These are phyloP conservation scores for Tethya wilhelma DNA, from an alignment of 37 sponge, comb jelly and placozoan genomes.

Conservation along the genomic window DNA sequence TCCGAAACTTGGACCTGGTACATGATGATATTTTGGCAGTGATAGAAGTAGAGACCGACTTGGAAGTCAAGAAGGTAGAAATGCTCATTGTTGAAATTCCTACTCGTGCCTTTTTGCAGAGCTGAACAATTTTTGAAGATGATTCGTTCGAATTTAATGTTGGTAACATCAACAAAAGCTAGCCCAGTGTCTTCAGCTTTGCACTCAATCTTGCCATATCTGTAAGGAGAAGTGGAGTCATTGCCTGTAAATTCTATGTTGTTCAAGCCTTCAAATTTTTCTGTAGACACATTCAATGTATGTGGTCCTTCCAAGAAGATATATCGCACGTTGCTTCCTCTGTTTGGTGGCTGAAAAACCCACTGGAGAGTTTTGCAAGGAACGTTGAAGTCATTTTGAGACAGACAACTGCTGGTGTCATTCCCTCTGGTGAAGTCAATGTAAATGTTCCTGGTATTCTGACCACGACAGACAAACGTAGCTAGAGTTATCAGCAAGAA, in stretches of 20 bases:
- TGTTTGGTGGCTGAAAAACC: slow-evolving; percentile 9
- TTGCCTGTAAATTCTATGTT: slow-evolving; percentile 33
- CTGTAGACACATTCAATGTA: not conserved
- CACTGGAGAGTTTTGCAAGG: slow-evolving; percentile 14
- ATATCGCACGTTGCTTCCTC: not conserved
- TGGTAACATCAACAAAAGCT: slow-evolving; percentile 20
- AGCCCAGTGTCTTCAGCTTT: slow-evolving; percentile 35
- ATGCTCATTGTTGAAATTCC: not conserved
- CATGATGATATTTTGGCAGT: slow-evolving; percentile 25
- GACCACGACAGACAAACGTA: too few species aligned
- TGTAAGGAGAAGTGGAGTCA: not conserved
- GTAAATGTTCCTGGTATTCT: too few species aligned
- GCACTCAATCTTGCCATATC: slow-evolving; percentile 4
- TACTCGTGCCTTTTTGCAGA: slow-evolving; percentile 30
- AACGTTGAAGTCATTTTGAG: not conserved
- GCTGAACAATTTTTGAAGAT: slow-evolving; percentile 32
- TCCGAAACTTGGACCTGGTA: not conserved
- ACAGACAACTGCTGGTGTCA: not conserved
- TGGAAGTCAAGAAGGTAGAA: not conserved
- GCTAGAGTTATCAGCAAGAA: too few species aligned
- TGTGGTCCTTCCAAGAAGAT: slow-evolving; percentile 4
- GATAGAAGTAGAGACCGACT: slow-evolving; percentile 38
- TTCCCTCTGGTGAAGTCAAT: not conserved
- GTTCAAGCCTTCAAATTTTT: not conserved
- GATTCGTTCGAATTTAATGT: slow-evolving; percentile 17